phyloP scores from a whole-genome alignment of 2,113 vertebrate species.

The Tyrannus savana region DNA sequence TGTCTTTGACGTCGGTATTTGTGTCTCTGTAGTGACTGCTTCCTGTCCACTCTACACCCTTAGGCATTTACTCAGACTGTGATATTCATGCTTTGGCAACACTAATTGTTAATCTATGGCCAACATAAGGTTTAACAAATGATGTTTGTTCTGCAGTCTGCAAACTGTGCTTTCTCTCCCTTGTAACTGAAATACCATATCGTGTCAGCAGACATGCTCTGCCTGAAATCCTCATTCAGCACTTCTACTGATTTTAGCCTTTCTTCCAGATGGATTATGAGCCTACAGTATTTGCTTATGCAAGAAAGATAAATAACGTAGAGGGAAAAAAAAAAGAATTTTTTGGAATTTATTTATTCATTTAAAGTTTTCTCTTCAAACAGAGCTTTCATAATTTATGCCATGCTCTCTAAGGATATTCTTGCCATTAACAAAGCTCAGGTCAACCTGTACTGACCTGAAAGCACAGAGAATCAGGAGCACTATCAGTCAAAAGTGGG shows the following conservation, averaged over 20 bases:
- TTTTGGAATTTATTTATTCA: not conserved
- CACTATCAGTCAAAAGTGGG: not conserved
- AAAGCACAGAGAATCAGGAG: not conserved
- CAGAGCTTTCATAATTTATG: not conserved
- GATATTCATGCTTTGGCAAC: not conserved
- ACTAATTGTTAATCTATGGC: not conserved
- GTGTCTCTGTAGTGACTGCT: not conserved
- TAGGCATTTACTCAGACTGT: not conserved
- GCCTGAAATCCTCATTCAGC: not conserved
- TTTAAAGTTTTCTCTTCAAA: not conserved
- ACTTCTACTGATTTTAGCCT: not conserved
- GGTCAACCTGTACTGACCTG: not conserved
- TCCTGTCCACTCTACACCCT: not conserved
- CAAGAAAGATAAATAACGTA: not conserved
- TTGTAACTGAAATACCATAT: not conserved
- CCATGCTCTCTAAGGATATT: not conserved
- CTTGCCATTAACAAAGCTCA: not conserved
- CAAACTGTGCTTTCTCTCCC: not conserved
- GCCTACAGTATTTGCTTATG: not conserved
- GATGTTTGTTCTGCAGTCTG: not conserved
- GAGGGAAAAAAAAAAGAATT: not conserved
- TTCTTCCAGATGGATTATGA: not conserved
- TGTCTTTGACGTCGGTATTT: not conserved
- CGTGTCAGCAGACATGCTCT: not conserved
- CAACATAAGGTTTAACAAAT: slow-evolving; percentile 3